Evolutionary conservation across 1,140 invertebrate species (phyloP).

Genomic region (Panulirus ornatus): DNA sequence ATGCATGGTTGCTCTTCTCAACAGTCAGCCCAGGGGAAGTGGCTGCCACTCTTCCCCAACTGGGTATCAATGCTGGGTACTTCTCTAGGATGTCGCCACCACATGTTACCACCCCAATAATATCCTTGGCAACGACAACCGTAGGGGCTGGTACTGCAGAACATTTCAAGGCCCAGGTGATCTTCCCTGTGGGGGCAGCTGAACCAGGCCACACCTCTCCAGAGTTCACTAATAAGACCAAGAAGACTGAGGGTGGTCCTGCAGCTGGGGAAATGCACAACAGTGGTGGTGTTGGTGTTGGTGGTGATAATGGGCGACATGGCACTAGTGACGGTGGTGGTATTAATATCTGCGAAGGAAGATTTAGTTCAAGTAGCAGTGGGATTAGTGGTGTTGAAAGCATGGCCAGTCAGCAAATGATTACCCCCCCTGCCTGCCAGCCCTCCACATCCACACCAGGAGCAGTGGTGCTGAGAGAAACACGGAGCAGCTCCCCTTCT

Average conservation of each 20-base stretch:
- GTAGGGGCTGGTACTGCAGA: constrained; percentile 11
- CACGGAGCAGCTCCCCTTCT: constrained; percentile 65
- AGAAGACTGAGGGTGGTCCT: too few species aligned
- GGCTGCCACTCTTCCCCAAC: neutral
- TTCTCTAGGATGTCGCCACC: neutral
- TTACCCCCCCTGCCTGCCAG: neutral
- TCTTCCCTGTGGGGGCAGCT: constrained; percentile 37
- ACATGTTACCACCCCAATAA: neutral
- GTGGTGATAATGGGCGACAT: neutral
- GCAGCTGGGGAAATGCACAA: neutral
- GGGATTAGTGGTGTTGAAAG: constrained; percentile 21
- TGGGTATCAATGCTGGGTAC: neutral
- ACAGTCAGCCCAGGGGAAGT: neutral
- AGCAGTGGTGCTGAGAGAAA: constrained; percentile 56
- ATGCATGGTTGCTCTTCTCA: constrained; percentile 8
- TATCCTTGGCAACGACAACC: constrained; percentile 16
- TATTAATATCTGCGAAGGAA: constrained; percentile 17
- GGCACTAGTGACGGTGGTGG: constrained; percentile 17
- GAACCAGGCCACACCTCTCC: neutral
- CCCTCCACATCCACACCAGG: neutral
- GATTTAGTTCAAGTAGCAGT: constrained; percentile 23
- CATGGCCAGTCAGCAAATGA: neutral
- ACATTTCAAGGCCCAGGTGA: constrained; percentile 32
- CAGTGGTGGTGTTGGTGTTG: constrained; percentile 7
- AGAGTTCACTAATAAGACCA: neutral